A percentile compares a stretch with the other conserved stretches of the same genome.
These are phyloP conservation scores for Ips nitidus DNA, from an alignment of 1,140 invertebrate species.

Conservation along the genomic window DNA sequence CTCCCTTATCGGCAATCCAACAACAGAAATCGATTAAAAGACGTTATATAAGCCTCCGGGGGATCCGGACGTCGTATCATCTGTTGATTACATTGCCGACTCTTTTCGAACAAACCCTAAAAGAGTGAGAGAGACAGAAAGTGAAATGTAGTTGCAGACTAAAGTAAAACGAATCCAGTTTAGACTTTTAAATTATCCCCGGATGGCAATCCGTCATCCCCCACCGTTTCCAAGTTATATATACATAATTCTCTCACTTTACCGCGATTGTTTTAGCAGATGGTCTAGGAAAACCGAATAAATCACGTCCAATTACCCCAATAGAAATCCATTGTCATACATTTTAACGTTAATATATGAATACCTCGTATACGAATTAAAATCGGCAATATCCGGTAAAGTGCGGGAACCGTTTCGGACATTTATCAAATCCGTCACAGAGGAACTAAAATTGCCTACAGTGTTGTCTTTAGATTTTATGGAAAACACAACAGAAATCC, in stretches of 20 bases:
- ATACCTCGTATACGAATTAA: conserved; percentile 7
- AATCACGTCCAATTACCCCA: conserved; percentile 7
- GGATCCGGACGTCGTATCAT: conserved; percentile 25
- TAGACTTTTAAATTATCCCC: background rate
- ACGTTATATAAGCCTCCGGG: conserved; percentile 22
- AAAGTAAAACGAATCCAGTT: too few relatives aligned
- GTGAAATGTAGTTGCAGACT: background rate
- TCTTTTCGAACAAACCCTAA: background rate
- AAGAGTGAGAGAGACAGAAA: background rate
- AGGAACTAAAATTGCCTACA: too few relatives aligned
- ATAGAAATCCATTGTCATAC: conserved; percentile 15
- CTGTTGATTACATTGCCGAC: conserved; percentile 19
- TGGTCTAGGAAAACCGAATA: conserved; percentile 3
- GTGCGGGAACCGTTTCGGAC: conserved; percentile 2
- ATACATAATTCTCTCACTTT: background rate
- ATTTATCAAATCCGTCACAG: conserved; percentile 1
- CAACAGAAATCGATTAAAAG: conserved; percentile 34
- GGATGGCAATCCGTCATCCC: background rate
- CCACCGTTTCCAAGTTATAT: background rate
- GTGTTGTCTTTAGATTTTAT: too few relatives aligned
- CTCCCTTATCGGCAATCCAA: conserved; percentile 27
- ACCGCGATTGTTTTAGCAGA: conserved; percentile 8
- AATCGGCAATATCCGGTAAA: conserved; percentile 10
- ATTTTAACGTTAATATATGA: conserved; percentile 8
- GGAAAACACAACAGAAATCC: too few relatives aligned